Conservation (phyloP, 1,140 invertebrate genomes). For the Drosophila asahinai region DNA sequence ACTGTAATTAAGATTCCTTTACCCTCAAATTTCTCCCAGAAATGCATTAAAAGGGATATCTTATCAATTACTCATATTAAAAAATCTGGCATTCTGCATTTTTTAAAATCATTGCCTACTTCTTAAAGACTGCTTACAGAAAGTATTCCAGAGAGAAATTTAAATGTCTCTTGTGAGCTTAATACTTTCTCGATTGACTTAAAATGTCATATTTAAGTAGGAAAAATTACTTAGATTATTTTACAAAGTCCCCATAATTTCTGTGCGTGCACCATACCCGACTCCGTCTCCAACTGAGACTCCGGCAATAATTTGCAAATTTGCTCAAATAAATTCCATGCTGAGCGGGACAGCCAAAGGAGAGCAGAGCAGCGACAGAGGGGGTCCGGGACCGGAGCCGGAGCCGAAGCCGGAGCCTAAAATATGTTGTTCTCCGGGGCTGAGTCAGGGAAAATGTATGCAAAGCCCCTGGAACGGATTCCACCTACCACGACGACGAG, state of each 20-base stretch:
- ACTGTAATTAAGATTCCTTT: too few relatives aligned
- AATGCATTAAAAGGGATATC: too few relatives aligned
- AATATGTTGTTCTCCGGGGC: conserved; percentile 58
- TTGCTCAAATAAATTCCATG: conserved; percentile 82
- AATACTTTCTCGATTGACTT: not conserved
- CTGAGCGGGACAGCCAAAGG: conserved; percentile 48
- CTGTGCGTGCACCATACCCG: conserved; percentile 17
- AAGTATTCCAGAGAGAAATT: not conserved
- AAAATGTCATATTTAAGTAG: not conserved
- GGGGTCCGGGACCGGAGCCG: not conserved
- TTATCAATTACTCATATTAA: too few relatives aligned
- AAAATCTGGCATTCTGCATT: too few relatives aligned
- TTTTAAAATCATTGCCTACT: not conserved
- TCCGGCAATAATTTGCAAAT: conserved; percentile 78
- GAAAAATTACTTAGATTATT: not conserved
- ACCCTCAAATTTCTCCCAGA: too few relatives aligned
- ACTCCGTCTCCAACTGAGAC: conserved; percentile 30
- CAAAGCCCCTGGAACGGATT: conserved; percentile 60
- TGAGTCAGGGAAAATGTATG: conserved; percentile 72
- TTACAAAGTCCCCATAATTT: not conserved
- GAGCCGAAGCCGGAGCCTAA: conserved; percentile 42
- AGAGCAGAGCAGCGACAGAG: conserved; percentile 7
- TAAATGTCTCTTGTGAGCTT: too few relatives aligned
- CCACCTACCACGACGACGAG: conserved; percentile 24
- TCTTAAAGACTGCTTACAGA: not conserved